A percentile compares a stretch with the other conserved stretches of the same genome.
Conservation (phyloP, 2,888 invertebrate genomes). For the Quadroppia sp. region DNA sequence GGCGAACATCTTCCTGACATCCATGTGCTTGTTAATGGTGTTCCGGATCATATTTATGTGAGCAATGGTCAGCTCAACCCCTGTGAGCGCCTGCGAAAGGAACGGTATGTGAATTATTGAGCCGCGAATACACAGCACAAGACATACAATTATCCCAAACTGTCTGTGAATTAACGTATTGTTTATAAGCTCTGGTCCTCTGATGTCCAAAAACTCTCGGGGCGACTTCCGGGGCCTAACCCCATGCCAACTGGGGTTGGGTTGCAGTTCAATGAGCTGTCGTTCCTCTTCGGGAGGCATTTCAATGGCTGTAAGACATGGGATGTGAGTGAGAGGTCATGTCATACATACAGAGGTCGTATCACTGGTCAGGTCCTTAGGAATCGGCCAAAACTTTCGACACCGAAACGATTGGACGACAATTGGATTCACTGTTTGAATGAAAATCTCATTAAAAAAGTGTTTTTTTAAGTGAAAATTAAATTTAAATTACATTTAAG, state of each 20-base stretch:
- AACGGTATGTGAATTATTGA: neutral
- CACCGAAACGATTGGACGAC: neutral
- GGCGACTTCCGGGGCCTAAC: slow-evolving; percentile 36
- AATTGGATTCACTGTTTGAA: neutral
- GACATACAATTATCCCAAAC: slow-evolving; percentile 79
- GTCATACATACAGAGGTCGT: too few species aligned
- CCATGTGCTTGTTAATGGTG: slow-evolving; percentile 70
- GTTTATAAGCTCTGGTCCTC: slow-evolving; percentile 83
- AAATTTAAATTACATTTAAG: too few species aligned
- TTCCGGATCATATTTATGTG: slow-evolving; percentile 87
- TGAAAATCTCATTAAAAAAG: too few species aligned
- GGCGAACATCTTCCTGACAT: slow-evolving; percentile 79
- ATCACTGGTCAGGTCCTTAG: slow-evolving; percentile 23
- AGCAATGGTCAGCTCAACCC: slow-evolving; percentile 71
- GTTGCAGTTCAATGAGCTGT: slow-evolving; percentile 43
- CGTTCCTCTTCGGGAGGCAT: slow-evolving; percentile 45
- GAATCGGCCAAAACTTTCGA: slow-evolving; percentile 38
- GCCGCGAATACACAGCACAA: neutral
- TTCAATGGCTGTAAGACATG: slow-evolving; percentile 42
- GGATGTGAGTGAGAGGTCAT: too few species aligned
- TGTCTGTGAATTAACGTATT: slow-evolving; percentile 81
- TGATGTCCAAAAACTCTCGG: slow-evolving; percentile 41
- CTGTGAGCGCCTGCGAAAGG: slow-evolving; percentile 79
- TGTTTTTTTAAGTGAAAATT: too few species aligned
- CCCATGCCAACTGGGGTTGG: slow-evolving; percentile 44